Percentiles rank a stretch among this genome's conserved stretches.
phyloP scores from a whole-genome alignment of 2,888 invertebrate species.

The Phaedon cochleariae region DNA sequence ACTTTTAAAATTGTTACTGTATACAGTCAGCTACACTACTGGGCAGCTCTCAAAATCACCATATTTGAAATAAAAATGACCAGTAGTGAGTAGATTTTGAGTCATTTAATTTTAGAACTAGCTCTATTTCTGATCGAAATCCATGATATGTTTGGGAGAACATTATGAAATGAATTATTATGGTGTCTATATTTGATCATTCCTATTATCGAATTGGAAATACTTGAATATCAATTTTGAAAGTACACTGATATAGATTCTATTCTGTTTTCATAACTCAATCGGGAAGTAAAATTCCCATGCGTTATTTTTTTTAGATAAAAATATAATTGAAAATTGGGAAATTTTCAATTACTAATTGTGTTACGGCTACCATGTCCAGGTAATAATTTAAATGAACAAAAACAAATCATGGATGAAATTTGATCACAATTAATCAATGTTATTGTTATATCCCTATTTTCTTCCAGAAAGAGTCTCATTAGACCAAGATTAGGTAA shows the following conservation, averaged over 20 bases:
- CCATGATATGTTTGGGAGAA: not conserved
- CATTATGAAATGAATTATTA: too few species aligned
- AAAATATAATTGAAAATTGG: too few species aligned
- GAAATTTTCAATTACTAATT: too few species aligned
- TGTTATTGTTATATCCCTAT: slow-evolving; percentile 25
- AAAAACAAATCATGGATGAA: slow-evolving; percentile 19
- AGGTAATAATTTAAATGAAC: too few species aligned
- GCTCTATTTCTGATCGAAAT: not conserved
- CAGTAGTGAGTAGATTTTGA: slow-evolving; percentile 63
- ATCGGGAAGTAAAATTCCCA: too few species aligned
- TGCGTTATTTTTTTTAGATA: too few species aligned
- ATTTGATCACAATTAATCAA: slow-evolving; percentile 14
- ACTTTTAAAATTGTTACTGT: slow-evolving; percentile 57
- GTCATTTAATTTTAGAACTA: slow-evolving; percentile 43
- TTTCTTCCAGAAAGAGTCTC: slow-evolving; percentile 41
- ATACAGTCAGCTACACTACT: slow-evolving; percentile 62
- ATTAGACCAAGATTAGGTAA: slow-evolving; percentile 44
- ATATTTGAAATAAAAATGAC: slow-evolving; percentile 58
- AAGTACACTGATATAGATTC: too few species aligned
- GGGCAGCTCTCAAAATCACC: slow-evolving; percentile 59
- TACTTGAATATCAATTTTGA: too few species aligned
- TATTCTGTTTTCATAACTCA: too few species aligned
- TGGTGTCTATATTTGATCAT: too few species aligned
- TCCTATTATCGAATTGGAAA: too few species aligned
- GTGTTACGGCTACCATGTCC: not conserved